Conservation (phyloP, 2,113 vertebrate species). For the Merops nubicus region DNA sequence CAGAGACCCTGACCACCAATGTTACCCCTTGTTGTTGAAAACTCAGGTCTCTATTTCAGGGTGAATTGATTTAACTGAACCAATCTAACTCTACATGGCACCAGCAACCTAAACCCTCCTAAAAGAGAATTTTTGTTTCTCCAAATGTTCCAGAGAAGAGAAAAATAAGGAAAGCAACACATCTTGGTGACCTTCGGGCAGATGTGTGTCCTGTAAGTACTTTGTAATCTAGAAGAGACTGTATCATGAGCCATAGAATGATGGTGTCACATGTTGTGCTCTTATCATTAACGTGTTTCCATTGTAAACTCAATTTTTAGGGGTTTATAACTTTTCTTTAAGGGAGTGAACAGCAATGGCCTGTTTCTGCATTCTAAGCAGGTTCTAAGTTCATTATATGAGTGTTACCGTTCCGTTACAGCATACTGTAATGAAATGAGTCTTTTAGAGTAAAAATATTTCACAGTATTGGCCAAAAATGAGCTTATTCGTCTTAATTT, state of each 20-base stretch:
- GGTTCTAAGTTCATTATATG: slow-evolving; percentile 67
- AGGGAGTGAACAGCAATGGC: background rate
- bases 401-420: slow-evolving; percentile 71
- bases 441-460: slow-evolving; percentile 66
- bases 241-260: background rate
- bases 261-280: background rate
- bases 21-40: background rate
- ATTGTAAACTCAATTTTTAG: slow-evolving; percentile 49
- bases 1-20: background rate
- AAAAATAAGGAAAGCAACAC: background rate
- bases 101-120: background rate
- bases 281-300: slow-evolving; percentile 51
- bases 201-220: background rate
- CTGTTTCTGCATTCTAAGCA: slow-evolving; percentile 73
- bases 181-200: background rate
- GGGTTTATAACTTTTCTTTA: slow-evolving; percentile 13
- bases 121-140: background rate
- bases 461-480: slow-evolving; percentile 70
- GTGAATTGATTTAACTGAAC: background rate
- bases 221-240: background rate
- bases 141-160: background rate
- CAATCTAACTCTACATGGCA: accelerated
- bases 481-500: slow-evolving; percentile 79
- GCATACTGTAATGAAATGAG: slow-evolving; percentile 73
- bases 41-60: background rate